A percentile compares a stretch with the other conserved stretches of the same genome.
Evolutionary conservation across 2,797 vertebrate genomes (phyloP).

Genomic region (Melopsittacus undulatus): DNA sequence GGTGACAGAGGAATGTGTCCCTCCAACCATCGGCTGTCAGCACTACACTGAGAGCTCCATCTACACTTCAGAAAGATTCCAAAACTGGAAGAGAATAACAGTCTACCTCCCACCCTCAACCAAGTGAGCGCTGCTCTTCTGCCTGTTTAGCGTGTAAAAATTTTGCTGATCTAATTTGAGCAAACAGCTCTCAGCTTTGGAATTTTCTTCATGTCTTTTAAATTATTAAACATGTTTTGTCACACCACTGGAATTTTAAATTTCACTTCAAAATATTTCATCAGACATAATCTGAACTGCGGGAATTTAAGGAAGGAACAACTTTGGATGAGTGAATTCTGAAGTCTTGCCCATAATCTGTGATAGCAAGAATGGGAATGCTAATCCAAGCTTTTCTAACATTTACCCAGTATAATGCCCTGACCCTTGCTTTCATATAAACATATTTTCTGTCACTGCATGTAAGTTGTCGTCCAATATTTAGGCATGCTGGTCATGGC

Average conservation of each 20-base stretch:
- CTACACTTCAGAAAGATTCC: conserved; percentile 92
- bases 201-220: conserved; percentile 45
- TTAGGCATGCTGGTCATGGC: neutral
- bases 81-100: conserved; percentile 93
- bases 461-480: neutral
- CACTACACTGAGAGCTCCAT: conserved; percentile 92
- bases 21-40: conserved; percentile 94
- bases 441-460: neutral
- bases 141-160: conserved; percentile 22
- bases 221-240: conserved; percentile 58
- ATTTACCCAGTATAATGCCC: neutral
- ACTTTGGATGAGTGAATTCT: neutral
- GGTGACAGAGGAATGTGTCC: conserved; percentile 93
- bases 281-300: neutral
- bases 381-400: conserved; percentile 8
- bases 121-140: conserved; percentile 75
- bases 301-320: conserved; percentile 14
- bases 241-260: conserved; percentile 3
- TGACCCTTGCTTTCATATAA: neutral
- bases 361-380: neutral
- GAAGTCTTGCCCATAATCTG: neutral
- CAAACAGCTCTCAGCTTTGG: conserved; percentile 31
- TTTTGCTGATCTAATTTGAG: conserved; percentile 65
- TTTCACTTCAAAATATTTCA: conserved; percentile 40
- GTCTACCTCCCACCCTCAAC: conserved; percentile 91